Evolutionary conservation across 2,113 vertebrate genomes (phyloP).

Genomic region (chimpanzee (Pan troglodytes)): NHGRI_mPanTro3-v2.1_pri NC_072401.2:31208501-31209000

Average conservation of each 20-base stretch:
- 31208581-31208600: slow-evolving; percentile 58
- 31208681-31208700: background rate
- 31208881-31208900: background rate
- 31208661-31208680: slow-evolving; percentile 10
- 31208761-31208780: slow-evolving; percentile 28
- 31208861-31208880: background rate
- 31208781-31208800: slow-evolving; percentile 11
- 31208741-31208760: slow-evolving; percentile 54
- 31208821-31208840: background rate
- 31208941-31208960: background rate
- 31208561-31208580: slow-evolving; percentile 62
- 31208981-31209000: slow-evolving; percentile 7
- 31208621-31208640: slow-evolving; percentile 28
- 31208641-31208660: background rate
- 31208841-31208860: background rate
- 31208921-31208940: slow-evolving; percentile 37
- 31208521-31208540: slow-evolving; percentile 9
- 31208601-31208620: slow-evolving; percentile 62
- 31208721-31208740: slow-evolving; percentile 17
- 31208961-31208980: slow-evolving; percentile 30
- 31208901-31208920: slow-evolving; percentile 42
- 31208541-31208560: slow-evolving; percentile 27
- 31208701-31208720: background rate
- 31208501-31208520: slow-evolving; percentile 36
- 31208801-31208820: slow-evolving; percentile 3